Base-by-base conservation (phyloP, 2,888 invertebrate genomes). In the Tenthredo livida region DNA sequence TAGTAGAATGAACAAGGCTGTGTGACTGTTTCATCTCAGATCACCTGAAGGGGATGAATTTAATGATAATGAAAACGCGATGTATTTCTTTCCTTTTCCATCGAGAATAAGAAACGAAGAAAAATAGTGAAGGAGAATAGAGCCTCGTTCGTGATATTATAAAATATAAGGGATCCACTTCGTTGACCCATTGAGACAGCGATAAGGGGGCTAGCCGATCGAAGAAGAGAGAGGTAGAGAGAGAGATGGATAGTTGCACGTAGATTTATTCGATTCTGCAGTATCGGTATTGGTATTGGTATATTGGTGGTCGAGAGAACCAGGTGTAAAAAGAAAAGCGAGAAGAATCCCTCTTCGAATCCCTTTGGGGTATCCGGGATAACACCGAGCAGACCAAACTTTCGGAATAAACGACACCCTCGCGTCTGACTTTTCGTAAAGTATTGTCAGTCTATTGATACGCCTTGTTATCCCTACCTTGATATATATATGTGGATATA, bases 261-360 rank as follows among this genome's bases (percentile, higher is more conserved):
- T 80, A 84, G 84, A 78, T 40, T 67, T 67, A 67, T 67, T 67
- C 33, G 25, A 67, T 17, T 33, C 67, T 54, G 7, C n/a, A 7
- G 54, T 54, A 54, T 54, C n/a, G 54, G n/a, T 54, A n/a, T 54
- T 54, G 54, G 54, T 54, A 2, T 17, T 54, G 50, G 50, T 29
- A 12, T 15, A 29, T 29, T 29, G 47, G 47, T 47, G 29, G 29
- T 29, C 21, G 50, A 82, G 61, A 80, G 73, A 70, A 65, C 65
- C 83, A 86, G 84, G 84, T 85, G 75, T 47, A 40, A 50, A 67
- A 80, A 54, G 84, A 58, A 67, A 78, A 85, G 75, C 80, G 72
- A 50, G 43, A 54, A 84, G 47, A 47, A 15, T 12, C 15, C 47
- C 77, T 58, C 61, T 58, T 54, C 73, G 85, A 84, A 83, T 85